Evolutionary conservation across 2,113 vertebrate genomes (phyloP).

Genomic region (Apeltes quadracus): DNA sequence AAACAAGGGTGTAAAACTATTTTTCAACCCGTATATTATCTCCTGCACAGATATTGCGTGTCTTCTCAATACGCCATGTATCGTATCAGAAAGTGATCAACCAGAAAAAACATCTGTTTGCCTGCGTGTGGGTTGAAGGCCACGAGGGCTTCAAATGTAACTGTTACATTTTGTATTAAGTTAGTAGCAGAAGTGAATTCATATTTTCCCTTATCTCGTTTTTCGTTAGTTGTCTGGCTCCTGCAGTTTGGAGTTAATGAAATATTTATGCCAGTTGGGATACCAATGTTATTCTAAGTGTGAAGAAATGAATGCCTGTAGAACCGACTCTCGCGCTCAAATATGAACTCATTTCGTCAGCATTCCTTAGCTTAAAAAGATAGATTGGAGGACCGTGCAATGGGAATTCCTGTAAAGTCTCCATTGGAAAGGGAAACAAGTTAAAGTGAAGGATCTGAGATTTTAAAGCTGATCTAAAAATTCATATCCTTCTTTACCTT

Average conservation of each 20-base stretch:
- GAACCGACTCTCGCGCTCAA: background rate
- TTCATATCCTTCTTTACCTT: slow-evolving; percentile 54
- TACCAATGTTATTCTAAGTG: background rate
- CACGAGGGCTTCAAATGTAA: background rate
- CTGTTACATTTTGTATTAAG: background rate
- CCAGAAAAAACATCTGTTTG: no score
- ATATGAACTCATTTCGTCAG: background rate
- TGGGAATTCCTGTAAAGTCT: slow-evolving; percentile 26
- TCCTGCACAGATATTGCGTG: background rate
- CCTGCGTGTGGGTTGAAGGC: background rate
- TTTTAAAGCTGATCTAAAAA: slow-evolving; percentile 37
- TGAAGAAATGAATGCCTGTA: background rate
- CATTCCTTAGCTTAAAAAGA: background rate
- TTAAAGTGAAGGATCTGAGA: slow-evolving; percentile 27
- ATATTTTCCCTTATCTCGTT: background rate
- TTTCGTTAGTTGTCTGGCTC: no score
- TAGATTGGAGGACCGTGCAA: background rate
- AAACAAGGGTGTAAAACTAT: background rate
- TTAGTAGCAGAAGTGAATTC: background rate
- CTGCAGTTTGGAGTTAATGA: background rate
- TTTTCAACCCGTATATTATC: background rate
- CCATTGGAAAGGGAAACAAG: background rate
- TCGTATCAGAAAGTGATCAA: background rate
- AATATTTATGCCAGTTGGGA: background rate
- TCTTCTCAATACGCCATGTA: background rate